A percentile compares a stretch with the other conserved stretches of the same genome.
Conservation (phyloP, 2,888 invertebrate species). For the Cinara cedri region DNA sequence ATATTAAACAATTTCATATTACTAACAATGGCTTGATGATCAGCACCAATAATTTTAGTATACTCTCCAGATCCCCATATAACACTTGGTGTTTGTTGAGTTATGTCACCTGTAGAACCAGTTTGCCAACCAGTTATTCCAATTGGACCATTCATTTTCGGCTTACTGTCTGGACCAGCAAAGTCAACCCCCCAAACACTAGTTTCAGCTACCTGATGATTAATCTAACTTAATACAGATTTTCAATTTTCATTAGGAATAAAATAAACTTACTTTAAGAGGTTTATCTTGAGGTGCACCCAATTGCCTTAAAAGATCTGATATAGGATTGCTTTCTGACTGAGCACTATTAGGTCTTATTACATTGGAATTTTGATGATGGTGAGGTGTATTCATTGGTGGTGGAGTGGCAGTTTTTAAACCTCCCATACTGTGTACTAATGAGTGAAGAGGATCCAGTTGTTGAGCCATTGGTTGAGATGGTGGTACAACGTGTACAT, state of each 20-base stretch:
- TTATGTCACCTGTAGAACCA: slow-evolving; percentile 12
- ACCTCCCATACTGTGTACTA: slow-evolving; percentile 54
- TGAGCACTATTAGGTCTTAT: slow-evolving; percentile 44
- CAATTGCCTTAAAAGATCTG: slow-evolving; percentile 56
- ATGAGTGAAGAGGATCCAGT: slow-evolving; percentile 41
- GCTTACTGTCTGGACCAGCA: slow-evolving; percentile 25
- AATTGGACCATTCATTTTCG: slow-evolving; percentile 46
- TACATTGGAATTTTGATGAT: slow-evolving; percentile 45
- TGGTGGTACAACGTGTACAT: slow-evolving; percentile 37
- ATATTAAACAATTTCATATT: slow-evolving; percentile 19
- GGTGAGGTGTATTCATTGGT: slow-evolving; percentile 33
- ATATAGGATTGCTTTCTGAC: slow-evolving; percentile 54
- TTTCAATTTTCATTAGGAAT: neutral
- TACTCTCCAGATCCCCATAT: slow-evolving; percentile 58
- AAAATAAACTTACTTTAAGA: slow-evolving; percentile 43
- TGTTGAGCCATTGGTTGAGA: slow-evolving; percentile 42
- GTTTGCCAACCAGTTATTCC: slow-evolving; percentile 48
- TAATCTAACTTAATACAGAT: neutral
- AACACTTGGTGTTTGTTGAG: slow-evolving; percentile 34
- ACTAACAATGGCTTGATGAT: slow-evolving; percentile 65
- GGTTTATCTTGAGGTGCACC: slow-evolving; percentile 57
- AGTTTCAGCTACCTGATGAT: slow-evolving; percentile 30
- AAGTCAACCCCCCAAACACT: slow-evolving; percentile 53
- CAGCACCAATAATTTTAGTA: slow-evolving; percentile 64
- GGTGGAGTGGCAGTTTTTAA: slow-evolving; percentile 47